phyloP scores from a whole-genome alignment of 1,140 invertebrate genomes.

The Drosophila athabasca region DNA sequence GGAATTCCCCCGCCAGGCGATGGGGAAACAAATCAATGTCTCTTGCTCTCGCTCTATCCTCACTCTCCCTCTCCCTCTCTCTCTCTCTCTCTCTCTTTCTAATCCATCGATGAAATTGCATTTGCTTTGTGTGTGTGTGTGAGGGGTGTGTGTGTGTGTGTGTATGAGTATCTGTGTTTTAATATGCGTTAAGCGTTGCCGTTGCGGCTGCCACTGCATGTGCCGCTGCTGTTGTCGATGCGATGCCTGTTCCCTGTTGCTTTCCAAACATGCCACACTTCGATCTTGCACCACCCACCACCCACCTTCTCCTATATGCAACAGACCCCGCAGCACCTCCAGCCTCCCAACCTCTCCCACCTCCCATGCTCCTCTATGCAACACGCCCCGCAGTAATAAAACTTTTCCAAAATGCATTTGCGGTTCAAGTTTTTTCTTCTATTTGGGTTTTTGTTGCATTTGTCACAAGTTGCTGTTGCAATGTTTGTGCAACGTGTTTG shows the following conservation, averaged over 20 bases:
- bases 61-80: conserved; percentile 7
- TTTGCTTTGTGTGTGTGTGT: conserved; percentile 16
- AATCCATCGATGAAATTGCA: conserved; percentile 48
- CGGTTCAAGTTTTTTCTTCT: conserved; percentile 51
- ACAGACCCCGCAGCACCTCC: conserved; percentile 14
- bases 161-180: conserved; percentile 40
- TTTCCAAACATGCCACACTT: conserved; percentile 54
- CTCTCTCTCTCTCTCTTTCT: conserved; percentile 11
- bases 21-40: conserved; percentile 65
- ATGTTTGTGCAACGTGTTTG: conserved; percentile 81
- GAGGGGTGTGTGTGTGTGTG: not conserved
- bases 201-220: not conserved
- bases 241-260: conserved; percentile 54
- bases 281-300: conserved; percentile 25
- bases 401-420: conserved; percentile 64
- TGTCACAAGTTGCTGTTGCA: conserved; percentile 56
- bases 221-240: conserved; percentile 26
- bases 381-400: conserved; percentile 30
- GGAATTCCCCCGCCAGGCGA: no score
- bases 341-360: not conserved
- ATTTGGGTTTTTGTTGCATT: conserved; percentile 42
- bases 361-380: not conserved
- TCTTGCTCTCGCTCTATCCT: not conserved
- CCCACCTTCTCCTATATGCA: not conserved
- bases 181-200: conserved; percentile 72